phyloP scores from a whole-genome alignment of 1,140 invertebrate genomes.

The Acarapis woodi region DNA sequence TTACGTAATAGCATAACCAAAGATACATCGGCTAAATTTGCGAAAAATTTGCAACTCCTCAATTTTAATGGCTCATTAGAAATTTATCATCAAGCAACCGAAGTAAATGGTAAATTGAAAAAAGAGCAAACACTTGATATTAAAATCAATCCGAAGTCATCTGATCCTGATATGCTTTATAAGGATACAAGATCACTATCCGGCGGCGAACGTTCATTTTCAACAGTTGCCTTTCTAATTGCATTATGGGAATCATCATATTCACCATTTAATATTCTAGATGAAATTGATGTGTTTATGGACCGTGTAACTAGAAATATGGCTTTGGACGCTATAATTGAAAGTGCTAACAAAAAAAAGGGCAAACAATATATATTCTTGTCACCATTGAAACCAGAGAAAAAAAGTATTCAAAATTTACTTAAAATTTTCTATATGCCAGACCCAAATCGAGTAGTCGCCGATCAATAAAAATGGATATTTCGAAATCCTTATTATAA shows the following conservation, averaged over 20 bases:
- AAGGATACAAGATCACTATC: slow-evolving; percentile 30
- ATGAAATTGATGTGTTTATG: slow-evolving; percentile 98
- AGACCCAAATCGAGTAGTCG: background rate
- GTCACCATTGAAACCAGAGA: slow-evolving; percentile 17
- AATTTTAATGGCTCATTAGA: background rate
- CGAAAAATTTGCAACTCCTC: background rate
- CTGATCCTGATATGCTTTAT: slow-evolving; percentile 10
- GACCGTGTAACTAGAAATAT: slow-evolving; percentile 23
- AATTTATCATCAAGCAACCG: background rate
- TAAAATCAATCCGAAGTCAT: slow-evolving; percentile 4
- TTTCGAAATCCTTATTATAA: background rate
- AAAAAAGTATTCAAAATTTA: background rate
- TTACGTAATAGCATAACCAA: background rate
- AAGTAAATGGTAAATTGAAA: slow-evolving; percentile 1
- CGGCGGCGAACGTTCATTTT: slow-evolving; percentile 79
- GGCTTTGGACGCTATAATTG: slow-evolving; percentile 19
- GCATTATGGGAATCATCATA: slow-evolving; percentile 68
- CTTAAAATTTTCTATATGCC: slow-evolving; percentile 8
- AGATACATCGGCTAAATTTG: background rate
- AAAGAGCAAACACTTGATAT: slow-evolving; percentile 10
- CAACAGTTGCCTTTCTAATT: slow-evolving; percentile 73
- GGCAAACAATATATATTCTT: slow-evolving; percentile 20
- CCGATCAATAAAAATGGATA: background rate
- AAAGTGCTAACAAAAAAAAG: slow-evolving; percentile 15
- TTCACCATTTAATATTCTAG: slow-evolving; percentile 74